Evolutionary conservation across 2,888 invertebrate species (phyloP), one percentile per base, ranked within the genome.

Genomic region (Drosophila prostipennis): DNA sequence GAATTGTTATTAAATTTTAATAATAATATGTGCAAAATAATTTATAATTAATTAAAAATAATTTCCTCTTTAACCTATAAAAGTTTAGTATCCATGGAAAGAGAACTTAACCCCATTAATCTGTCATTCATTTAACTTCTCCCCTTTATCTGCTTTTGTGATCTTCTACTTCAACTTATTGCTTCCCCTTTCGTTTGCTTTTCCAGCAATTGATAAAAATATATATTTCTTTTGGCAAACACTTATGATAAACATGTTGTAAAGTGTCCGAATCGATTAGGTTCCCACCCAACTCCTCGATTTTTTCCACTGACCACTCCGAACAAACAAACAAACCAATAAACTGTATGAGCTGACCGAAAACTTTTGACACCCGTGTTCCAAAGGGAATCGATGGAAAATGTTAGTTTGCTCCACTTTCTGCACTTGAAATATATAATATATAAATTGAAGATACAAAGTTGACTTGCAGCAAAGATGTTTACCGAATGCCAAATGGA

Each of bases 181-280:
- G 34, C 34, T 26, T 8, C 23, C 10, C 55, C 23, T 45, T n/a
- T 26, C 6, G 13, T 45, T 54, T 45, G 34, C 54, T 34, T 54
- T 67, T 10, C 8, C 11, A 34, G 54, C 48, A 68, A 55, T 67
- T 67, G 54, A 67, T 67, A 65, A 39, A 67, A 42, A 40, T 55
- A 48, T 36, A 29, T 40, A 29, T 29, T 67, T 68, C 10, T 37
- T n/a, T 68, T 49, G 61, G 7, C 63, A 63, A 63, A 63, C 43
- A 49, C 67, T 65, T 65, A 65, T 36, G 49, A 55, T 49, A 70
- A 63, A 59, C 53, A 71, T 70, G 46, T 49, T 48, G 54, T 56
- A 37, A 58, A 63, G 51, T 49, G 54, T 51, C 61, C 59, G 60
- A 65, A 72, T 83, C 79, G 76, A 77, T 83, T 69, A 82, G 39